Evolutionary conservation across 2,888 invertebrate genomes (phyloP), one percentile per base, ranked within the genome.

Genomic region (Caenorhabditis sp.): DNA sequence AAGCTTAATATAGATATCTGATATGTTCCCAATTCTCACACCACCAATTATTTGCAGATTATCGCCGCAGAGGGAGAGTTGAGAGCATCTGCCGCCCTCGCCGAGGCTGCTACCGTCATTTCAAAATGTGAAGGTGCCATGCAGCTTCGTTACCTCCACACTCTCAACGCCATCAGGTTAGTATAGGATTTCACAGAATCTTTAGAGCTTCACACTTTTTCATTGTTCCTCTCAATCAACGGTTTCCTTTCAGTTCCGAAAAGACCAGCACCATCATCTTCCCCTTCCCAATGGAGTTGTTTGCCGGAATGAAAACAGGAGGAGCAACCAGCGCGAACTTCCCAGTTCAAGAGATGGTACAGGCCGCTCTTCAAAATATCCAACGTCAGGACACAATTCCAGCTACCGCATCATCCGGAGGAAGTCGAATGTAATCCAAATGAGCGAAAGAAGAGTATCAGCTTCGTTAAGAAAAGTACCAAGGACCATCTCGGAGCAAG

Each of bases 71-170:
- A 98, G 92, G 98, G 98, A 38, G 98, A 98, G 93, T 84, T 87
- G 69, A 88, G 88, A 81, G 97, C 98, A 2, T 96, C 97, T 19
- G 94, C 96, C 31, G 97, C 97, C 0, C 94, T 98, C 44, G 95
- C 97, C 74, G 97, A 97, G 92, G 98, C 97, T n/a, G 97, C 97
- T 8, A 96, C 97, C 92, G 96, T 98, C 64, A 97, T 98, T 91
- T 77, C 86, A 0, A 96, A 96, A 92, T 96, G 96, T 66, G 97
- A 97, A 10, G 96, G 97, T 5, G 97, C 98, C 10, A 94, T 98
- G 41, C 97, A 98, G 93, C 94, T 98, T 28, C 95, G 97, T 83
- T 98, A 97, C 92, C 94, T 96, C 56, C 95, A 98, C 95, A 97
- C 97, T 0, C 94, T 98, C 92, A 97, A 96, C 94, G 96, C 97